phyloP scores from a whole-genome alignment of 23 tunicate genomes.

The Halocynthia roretzi region DNA sequence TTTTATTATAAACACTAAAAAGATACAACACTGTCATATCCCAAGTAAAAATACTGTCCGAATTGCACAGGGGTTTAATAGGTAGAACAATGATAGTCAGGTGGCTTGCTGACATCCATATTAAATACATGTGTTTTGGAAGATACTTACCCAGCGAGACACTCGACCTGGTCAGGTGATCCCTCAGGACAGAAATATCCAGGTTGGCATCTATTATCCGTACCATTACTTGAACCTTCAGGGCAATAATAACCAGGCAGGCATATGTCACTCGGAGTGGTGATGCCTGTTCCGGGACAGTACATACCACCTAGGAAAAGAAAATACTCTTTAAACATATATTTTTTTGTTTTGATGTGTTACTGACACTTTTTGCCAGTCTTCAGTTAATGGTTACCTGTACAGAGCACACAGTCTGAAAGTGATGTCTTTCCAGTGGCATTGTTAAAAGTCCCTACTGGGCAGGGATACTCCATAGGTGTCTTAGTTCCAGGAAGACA shows the following conservation, averaged over 20 bases:
- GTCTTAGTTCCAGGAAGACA: slow-evolving; percentile 39
- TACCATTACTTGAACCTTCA: slow-evolving; percentile 37
- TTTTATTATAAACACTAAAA: not conserved
- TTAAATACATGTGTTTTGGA: too few species aligned
- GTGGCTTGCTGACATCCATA: too few species aligned
- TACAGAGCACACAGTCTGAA: slow-evolving; percentile 48
- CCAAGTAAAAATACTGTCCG: too few species aligned
- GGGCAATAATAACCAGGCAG: slow-evolving; percentile 83
- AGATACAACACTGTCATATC: not conserved
- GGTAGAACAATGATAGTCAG: too few species aligned
- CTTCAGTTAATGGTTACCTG: slow-evolving; percentile 31
- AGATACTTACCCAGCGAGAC: slow-evolving; percentile 70
- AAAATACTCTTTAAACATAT: not conserved
- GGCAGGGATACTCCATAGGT: slow-evolving; percentile 34
- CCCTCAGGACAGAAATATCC: slow-evolving; percentile 64
- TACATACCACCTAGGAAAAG: slow-evolving; percentile 56
- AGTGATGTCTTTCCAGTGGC: slow-evolving; percentile 28
- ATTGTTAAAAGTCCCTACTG: slow-evolving; percentile 74
- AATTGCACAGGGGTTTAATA: too few species aligned
- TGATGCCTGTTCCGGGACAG: slow-evolving; percentile 43
- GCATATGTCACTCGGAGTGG: slow-evolving; percentile 42
- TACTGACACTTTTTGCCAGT: not conserved
- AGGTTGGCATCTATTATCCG: slow-evolving; percentile 44
- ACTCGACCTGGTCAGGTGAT: slow-evolving; percentile 22
- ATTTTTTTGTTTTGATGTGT: not conserved